A percentile compares a stretch with the other conserved stretches of the same genome.
phyloP scores from a whole-genome alignment of 2,113 vertebrate genomes.

The Cephalopholis sonnerati region DNA sequence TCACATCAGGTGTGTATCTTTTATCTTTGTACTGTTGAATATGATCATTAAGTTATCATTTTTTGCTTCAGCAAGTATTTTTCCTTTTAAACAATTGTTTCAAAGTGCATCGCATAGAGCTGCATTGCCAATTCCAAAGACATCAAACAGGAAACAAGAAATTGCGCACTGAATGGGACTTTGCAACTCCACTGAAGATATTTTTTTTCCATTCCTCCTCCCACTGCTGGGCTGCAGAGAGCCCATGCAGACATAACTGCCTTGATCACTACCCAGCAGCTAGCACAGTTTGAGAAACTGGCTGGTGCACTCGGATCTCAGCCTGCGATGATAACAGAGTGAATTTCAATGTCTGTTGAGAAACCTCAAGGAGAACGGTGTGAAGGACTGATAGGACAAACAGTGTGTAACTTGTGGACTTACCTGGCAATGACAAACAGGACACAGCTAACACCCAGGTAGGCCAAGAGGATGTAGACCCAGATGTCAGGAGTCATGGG shows the following conservation, averaged over 20 bases:
- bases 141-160: constrained; percentile 55
- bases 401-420: constrained; percentile 50
- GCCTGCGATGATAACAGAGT: constrained; percentile 41
- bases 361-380: constrained; percentile 27
- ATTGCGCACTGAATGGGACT: constrained; percentile 44
- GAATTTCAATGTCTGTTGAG: constrained; percentile 58
- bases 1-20: constrained; percentile 43
- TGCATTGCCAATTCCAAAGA: constrained; percentile 37
- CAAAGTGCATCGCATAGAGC: constrained; percentile 22
- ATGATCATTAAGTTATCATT: constrained; percentile 23
- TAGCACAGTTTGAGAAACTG: constrained; percentile 49
- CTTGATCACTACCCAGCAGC: constrained; percentile 67
- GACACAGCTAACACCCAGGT: constrained; percentile 98
- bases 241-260: constrained; percentile 68
- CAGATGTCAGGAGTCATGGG: constrained; percentile 98
- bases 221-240: constrained; percentile 47
- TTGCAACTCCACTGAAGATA: constrained; percentile 33
- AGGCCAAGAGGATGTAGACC: constrained; percentile 98
- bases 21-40: constrained; percentile 28
- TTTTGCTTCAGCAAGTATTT: constrained; percentile 26
- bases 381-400: constrained; percentile 15
- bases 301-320: constrained; percentile 28
- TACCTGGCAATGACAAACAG: constrained; percentile 99
- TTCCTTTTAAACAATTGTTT: not conserved
- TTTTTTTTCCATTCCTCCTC: constrained; percentile 40